Evolutionary conservation across 2,797 vertebrate species (phyloP).

Genomic region (Potorous gilbertii): DNA sequence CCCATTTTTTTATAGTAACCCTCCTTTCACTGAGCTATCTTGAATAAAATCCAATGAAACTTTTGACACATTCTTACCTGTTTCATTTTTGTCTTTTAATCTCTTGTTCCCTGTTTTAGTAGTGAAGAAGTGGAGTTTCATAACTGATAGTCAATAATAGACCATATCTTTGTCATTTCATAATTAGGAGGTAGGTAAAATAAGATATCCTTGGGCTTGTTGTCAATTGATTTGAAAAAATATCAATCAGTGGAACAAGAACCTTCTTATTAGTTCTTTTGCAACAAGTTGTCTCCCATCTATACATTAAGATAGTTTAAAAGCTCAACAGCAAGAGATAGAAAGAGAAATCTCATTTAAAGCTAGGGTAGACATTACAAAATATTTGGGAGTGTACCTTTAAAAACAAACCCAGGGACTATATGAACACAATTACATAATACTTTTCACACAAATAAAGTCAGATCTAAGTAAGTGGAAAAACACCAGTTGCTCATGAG

Average conservation of each 20-base stretch:
- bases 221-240: not conserved
- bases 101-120: not conserved
- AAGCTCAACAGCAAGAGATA: too few species aligned
- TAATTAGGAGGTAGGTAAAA: not conserved
- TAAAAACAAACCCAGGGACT: too few species aligned
- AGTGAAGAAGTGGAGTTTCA: not conserved
- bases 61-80: not conserved
- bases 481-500: too few species aligned
- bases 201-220: not conserved
- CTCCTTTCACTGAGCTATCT: not conserved
- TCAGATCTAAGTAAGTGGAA: too few species aligned
- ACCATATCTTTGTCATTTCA: too few species aligned
- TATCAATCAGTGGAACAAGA: not conserved
- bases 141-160: too few species aligned
- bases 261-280: not conserved
- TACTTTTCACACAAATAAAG: too few species aligned
- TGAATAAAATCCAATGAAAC: not conserved
- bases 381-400: too few species aligned
- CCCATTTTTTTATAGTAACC: not conserved
- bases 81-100: not conserved
- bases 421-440: too few species aligned
- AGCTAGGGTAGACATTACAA: too few species aligned
- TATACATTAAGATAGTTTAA: not conserved
- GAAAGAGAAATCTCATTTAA: too few species aligned
- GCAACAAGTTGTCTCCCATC: not conserved